Evolutionary conservation across 2,113 vertebrate species (phyloP).

Genomic region (Spea bombifrons): DNA sequence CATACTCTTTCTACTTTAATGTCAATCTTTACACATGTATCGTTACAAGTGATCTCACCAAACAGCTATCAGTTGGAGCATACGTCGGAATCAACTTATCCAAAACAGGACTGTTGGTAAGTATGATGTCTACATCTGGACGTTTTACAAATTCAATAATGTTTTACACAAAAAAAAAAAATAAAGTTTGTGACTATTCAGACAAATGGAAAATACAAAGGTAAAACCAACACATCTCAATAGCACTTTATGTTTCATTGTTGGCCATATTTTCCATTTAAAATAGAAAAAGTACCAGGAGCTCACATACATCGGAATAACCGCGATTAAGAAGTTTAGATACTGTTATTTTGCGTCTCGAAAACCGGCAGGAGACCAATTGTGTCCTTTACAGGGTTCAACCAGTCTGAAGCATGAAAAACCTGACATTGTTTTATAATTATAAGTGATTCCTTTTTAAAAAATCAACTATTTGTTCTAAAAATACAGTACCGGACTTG

Average conservation of each 20-base stretch:
- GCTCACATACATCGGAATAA: slow-evolving; percentile 31
- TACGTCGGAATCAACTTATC: too few relatives aligned
- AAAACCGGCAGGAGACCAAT: slow-evolving; percentile 25
- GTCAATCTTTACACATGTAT: too few relatives aligned
- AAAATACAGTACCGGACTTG: slow-evolving; percentile 30
- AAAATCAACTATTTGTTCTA: slow-evolving; percentile 26
- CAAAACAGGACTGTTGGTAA: too few relatives aligned
- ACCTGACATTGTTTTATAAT: slow-evolving; percentile 12
- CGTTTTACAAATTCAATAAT: too few relatives aligned
- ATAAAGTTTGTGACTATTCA: too few relatives aligned
- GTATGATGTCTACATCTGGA: too few relatives aligned
- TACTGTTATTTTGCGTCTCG: slow-evolving; percentile 34
- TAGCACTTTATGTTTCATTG: background rate
- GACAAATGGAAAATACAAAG: too few relatives aligned
- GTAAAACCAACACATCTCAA: too few relatives aligned
- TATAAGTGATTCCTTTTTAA: slow-evolving; percentile 31
- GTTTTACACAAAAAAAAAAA: too few relatives aligned
- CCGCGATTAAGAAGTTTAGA: slow-evolving; percentile 9
- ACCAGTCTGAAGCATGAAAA: background rate
- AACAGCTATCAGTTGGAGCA: too few relatives aligned
- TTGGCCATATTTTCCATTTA: slow-evolving; percentile 6
- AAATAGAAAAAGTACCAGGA: slow-evolving; percentile 49
- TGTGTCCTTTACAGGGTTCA: slow-evolving; percentile 9
- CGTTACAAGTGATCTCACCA: too few relatives aligned
- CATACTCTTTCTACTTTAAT: too few relatives aligned